phyloP scores from a whole-genome alignment of 1,140 invertebrate species.

The Bacillus rossius region DNA sequence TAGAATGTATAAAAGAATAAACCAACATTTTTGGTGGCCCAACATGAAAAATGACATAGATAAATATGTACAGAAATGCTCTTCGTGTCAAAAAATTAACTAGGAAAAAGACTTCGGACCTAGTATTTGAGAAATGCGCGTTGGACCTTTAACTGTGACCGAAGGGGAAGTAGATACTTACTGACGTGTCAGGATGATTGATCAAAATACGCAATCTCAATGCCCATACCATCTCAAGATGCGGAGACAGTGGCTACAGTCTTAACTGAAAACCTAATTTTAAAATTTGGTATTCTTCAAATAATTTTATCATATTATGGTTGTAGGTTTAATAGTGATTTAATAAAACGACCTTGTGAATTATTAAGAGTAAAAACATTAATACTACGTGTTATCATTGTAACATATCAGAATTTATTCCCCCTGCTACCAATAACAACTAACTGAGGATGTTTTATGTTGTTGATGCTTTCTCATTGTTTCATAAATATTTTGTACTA shows the following conservation, averaged over 20 bases:
- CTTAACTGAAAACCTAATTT: neutral
- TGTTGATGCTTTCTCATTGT: too few relatives aligned
- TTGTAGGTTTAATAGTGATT: neutral
- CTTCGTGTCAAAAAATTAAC: neutral
- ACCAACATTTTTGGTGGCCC: neutral
- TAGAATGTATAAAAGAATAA: neutral
- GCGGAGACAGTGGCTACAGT: neutral
- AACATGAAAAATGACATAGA: constrained; percentile 1
- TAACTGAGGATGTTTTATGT: too few relatives aligned
- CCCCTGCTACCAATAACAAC: too few relatives aligned
- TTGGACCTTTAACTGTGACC: constrained; percentile 13
- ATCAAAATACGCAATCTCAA: constrained; percentile 14
- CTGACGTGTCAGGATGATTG: constrained; percentile 16
- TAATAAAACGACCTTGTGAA: neutral
- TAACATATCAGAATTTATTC: too few relatives aligned
- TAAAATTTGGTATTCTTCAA: neutral
- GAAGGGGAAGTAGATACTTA: constrained; percentile 14
- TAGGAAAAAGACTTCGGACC: neutral
- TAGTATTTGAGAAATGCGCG: constrained; percentile 1
- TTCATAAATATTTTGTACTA: too few relatives aligned
- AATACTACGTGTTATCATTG: too few relatives aligned
- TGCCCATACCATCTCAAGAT: constrained; percentile 3
- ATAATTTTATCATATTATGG: neutral
- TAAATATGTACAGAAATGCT: neutral
- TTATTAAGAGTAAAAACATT: neutral